These are phyloP conservation scores for Euleptes europaea DNA, from an alignment of 2,113 vertebrate species.

Conservation along the genomic window DNA sequence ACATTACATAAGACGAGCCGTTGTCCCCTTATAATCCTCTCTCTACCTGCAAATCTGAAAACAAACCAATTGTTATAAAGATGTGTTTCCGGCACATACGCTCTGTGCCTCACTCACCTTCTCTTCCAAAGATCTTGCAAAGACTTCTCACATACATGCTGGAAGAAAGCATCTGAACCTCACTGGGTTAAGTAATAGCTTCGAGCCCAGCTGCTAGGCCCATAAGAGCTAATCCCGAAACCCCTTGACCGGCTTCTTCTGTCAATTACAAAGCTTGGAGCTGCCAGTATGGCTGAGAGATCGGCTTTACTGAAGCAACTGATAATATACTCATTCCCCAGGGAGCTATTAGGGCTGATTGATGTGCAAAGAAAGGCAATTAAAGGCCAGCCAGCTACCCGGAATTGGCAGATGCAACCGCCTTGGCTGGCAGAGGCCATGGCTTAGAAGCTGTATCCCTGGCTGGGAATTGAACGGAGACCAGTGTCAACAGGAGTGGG, in stretches of 20 bases:
- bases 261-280: not conserved
- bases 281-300: not conserved
- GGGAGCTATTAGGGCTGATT: not conserved
- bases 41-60: no score
- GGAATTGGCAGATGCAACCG: not conserved
- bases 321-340: not conserved
- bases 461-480: no score
- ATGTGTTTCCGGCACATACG: no score
- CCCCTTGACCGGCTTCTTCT: not conserved
- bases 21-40: no score
- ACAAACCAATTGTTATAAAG: no score
- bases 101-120: no score
- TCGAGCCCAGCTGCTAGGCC: not conserved
- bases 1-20: no score
- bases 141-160: no score
- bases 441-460: no score
- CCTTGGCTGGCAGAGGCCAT: not conserved
- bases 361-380: constrained; percentile 12
- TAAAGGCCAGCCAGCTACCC: not conserved
- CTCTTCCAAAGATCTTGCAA: no score
- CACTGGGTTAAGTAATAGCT: not conserved
- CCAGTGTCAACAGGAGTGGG: not conserved
- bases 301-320: not conserved
- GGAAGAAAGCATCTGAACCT: not conserved
- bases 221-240: not conserved